Evolutionary conservation across 2,113 vertebrate species (phyloP).

Genomic region (Eurypyga helias): DNA sequence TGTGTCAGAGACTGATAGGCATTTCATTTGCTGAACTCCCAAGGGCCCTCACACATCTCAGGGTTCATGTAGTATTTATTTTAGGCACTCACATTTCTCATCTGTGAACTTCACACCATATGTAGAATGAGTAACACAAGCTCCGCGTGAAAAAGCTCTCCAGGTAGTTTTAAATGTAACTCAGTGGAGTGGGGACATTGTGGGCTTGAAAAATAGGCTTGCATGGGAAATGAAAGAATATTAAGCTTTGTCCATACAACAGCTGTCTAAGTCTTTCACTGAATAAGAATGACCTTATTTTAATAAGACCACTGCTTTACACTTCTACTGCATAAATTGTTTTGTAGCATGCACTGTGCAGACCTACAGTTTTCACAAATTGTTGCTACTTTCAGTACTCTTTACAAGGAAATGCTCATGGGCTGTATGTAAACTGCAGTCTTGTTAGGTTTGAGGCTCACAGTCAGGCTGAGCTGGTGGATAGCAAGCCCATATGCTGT

Average conservation of each 20-base stretch:
- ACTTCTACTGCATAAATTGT: not conserved
- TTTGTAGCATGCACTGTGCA: not conserved
- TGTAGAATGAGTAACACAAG: conserved; percentile 68
- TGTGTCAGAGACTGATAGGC: conserved; percentile 88
- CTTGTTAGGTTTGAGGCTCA: not conserved
- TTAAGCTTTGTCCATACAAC: conserved; percentile 14
- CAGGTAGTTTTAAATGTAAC: conserved; percentile 60
- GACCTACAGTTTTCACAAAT: conserved; percentile 28
- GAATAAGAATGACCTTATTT: conserved; percentile 25
- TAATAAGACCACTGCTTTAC: conserved; percentile 10
- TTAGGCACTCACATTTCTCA: conserved; percentile 74
- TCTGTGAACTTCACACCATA: conserved; percentile 81
- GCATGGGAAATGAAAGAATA: conserved; percentile 53
- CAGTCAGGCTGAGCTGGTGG: not conserved
- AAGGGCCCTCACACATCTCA: conserved; percentile 81
- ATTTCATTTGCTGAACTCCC: conserved; percentile 87
- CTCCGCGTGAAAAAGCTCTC: conserved; percentile 51
- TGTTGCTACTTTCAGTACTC: not conserved
- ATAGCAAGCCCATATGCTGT: not conserved
- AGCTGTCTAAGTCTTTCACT: conserved; percentile 36
- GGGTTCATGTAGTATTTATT: conserved; percentile 78
- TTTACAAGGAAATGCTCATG: not conserved
- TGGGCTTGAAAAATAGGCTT: conserved; percentile 15
- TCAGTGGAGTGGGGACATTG: not conserved
- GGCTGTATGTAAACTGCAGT: not conserved